Percentiles rank a stretch among this genome's conserved stretches.
Conservation (phyloP, 2,797 vertebrate species). For the Karalla daura region DNA sequence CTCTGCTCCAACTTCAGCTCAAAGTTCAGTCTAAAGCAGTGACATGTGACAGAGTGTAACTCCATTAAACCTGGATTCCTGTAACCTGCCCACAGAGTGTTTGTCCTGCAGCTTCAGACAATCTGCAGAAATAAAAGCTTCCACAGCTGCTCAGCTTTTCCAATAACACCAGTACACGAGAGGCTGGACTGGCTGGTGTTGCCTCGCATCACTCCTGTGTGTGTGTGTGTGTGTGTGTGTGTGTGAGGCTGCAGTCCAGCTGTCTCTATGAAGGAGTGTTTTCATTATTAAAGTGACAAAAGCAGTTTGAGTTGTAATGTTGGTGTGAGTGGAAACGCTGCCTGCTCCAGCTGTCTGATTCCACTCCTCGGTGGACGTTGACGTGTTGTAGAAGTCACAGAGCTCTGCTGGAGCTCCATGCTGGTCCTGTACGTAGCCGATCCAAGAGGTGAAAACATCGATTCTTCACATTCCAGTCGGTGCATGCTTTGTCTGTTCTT, state of each 20-base stretch:
- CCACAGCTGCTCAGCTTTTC: constrained; percentile 32
- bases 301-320: constrained; percentile 24
- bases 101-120: too few species aligned
- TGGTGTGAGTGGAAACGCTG: constrained; percentile 5
- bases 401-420: too few species aligned
- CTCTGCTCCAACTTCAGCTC: too few species aligned
- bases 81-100: too few species aligned
- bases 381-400: too few species aligned
- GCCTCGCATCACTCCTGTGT: constrained; percentile 19
- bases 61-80: too few species aligned
- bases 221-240: constrained; percentile 19
- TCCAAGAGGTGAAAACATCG: not conserved
- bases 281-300: constrained; percentile 45
- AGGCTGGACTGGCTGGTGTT: not conserved
- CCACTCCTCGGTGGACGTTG: not conserved
- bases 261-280: constrained; percentile 32
- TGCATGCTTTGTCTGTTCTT: not conserved
- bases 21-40: too few species aligned
- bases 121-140: constrained; percentile 37
- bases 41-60: too few species aligned
- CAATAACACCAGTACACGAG: constrained; percentile 44
- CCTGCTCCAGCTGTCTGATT: not conserved
- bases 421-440: not conserved
- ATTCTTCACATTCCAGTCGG: not conserved
- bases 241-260: constrained; percentile 2